Conservation (phyloP, 2,797 vertebrate genomes). For the Notoglanidium macrostoma region DNA sequence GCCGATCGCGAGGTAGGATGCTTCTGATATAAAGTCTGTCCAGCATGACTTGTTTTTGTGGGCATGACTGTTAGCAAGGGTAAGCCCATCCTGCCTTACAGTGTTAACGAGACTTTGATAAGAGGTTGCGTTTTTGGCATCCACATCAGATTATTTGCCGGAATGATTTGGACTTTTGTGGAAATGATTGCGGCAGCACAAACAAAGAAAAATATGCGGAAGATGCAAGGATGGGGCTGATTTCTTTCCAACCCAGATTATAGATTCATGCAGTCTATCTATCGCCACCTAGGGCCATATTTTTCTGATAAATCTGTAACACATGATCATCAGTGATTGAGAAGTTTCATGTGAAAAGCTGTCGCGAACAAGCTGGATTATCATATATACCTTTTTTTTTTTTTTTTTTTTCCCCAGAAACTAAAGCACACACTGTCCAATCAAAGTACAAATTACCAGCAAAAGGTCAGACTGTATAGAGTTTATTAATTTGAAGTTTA, state of each 20-base stretch:
- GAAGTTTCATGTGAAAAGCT: neutral
- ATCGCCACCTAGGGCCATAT: neutral
- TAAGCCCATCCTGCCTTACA: neutral
- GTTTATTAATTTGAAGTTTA: neutral
- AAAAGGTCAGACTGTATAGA: neutral
- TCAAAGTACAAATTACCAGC: neutral
- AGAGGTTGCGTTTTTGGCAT: neutral
- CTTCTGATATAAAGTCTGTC: slow-evolving; percentile 15
- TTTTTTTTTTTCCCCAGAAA: neutral
- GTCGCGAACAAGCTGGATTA: neutral
- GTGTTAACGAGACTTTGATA: neutral
- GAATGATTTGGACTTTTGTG: neutral
- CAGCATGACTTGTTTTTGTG: neutral
- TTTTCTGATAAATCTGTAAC: neutral
- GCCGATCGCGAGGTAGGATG: neutral
- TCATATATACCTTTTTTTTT: neutral
- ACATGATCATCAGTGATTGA: neutral
- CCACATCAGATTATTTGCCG: neutral
- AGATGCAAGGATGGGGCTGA: neutral
- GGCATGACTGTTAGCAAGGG: neutral
- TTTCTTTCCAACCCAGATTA: slow-evolving; percentile 1
- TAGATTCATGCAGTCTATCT: neutral
- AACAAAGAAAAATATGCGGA: neutral
- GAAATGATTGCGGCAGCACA: neutral
- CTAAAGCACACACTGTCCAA: neutral